These are phyloP conservation scores for Slavum lentiscoides DNA, from an alignment of 2,888 invertebrate genomes.

Conservation along the genomic window DNA sequence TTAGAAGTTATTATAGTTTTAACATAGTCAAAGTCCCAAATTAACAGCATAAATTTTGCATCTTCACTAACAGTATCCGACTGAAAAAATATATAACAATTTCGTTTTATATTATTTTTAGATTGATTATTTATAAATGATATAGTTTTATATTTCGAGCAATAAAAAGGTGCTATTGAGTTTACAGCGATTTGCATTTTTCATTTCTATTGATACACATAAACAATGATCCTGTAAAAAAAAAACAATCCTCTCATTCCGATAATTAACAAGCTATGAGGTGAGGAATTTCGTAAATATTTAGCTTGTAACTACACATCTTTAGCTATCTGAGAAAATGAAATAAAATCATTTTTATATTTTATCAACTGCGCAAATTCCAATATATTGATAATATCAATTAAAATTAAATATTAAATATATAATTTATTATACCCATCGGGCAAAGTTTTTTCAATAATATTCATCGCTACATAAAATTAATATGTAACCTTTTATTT, in stretches of 20 bases:
- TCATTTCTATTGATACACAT: neutral
- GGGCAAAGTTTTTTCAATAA: too few species aligned
- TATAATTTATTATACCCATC: too few species aligned
- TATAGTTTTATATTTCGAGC: slow-evolving; percentile 59
- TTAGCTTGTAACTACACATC: neutral
- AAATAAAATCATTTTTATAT: neutral
- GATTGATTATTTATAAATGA: neutral
- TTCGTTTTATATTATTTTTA: neutral
- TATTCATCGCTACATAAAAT: too few species aligned
- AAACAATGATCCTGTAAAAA: neutral
- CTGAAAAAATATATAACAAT: slow-evolving; percentile 18
- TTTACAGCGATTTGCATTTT: slow-evolving; percentile 56
- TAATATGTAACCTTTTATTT: too few species aligned
- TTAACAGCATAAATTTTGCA: slow-evolving; percentile 35
- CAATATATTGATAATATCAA: too few species aligned
- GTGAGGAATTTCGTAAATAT: neutral
- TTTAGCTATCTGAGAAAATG: neutral
- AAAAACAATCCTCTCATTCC: neutral
- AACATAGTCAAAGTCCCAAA: slow-evolving; percentile 39
- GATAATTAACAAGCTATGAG: neutral
- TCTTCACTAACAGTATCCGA: slow-evolving; percentile 26
- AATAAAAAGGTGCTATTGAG: slow-evolving; percentile 60
- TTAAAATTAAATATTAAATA: too few species aligned
- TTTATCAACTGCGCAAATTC: too few species aligned
- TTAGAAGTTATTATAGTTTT: slow-evolving; percentile 17